Conservation (phyloP, 2,113 vertebrate genomes). For the Lanius collurio region DNA sequence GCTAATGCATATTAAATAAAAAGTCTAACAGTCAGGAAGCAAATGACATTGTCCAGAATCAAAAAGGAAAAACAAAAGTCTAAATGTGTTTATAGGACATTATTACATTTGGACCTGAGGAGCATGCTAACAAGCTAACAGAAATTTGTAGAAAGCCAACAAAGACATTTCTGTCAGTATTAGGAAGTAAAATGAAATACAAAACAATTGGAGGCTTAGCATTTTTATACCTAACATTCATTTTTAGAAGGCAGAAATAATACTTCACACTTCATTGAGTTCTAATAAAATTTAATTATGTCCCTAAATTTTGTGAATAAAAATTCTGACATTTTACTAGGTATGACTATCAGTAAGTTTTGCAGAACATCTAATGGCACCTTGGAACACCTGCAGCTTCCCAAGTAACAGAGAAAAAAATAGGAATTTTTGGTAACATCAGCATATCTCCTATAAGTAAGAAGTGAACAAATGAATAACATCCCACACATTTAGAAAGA, state of each 20-base stretch:
- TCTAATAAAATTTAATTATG: neutral
- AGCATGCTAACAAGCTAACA: neutral
- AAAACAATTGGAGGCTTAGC: neutral
- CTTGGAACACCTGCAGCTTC: neutral
- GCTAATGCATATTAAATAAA: constrained; percentile 24
- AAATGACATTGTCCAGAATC: neutral
- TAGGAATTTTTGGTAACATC: neutral
- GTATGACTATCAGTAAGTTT: neutral
- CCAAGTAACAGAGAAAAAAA: neutral
- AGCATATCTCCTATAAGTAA: neutral
- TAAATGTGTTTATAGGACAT: neutral
- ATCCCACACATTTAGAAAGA: neutral
- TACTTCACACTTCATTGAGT: neutral
- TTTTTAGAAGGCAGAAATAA: neutral
- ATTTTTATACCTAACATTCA: neutral
- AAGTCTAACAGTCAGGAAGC: neutral
- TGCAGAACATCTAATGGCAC: neutral
- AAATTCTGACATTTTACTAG: neutral
- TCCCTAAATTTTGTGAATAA: neutral
- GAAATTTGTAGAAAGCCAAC: neutral
- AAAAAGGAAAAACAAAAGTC: neutral
- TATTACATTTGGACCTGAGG: neutral
- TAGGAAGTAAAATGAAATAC: neutral
- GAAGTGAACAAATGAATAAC: neutral
- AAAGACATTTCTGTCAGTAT: neutral